Percentiles rank a stretch among this genome's conserved stretches.
Conservation (phyloP, 2,113 vertebrate species). For the Hylia prasina region DNA sequence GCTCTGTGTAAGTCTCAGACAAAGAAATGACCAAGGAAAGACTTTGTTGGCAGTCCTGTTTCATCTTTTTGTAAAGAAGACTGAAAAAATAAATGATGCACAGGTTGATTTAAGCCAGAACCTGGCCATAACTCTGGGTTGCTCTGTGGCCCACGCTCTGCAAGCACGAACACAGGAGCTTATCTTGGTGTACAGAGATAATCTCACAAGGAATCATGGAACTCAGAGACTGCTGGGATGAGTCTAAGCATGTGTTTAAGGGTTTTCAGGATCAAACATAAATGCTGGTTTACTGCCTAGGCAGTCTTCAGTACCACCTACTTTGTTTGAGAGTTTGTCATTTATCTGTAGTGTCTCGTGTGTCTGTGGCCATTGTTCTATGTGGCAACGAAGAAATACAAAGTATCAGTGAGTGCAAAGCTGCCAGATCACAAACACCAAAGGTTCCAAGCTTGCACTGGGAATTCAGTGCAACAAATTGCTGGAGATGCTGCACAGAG, state of each 20-base stretch:
- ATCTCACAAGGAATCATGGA: background rate
- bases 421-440: background rate
- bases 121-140: background rate
- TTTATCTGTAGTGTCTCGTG: background rate
- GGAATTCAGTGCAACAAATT: background rate
- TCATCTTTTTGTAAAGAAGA: background rate
- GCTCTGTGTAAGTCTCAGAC: background rate
- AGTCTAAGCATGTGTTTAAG: background rate
- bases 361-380: background rate
- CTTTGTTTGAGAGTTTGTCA: background rate
- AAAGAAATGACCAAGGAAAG: background rate
- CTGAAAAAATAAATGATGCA: background rate
- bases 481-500: background rate
- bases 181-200: background rate
- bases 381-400: background rate
- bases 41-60: background rate
- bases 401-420: background rate
- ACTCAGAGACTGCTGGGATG: background rate
- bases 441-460: background rate
- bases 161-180: background rate
- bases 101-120: background rate
- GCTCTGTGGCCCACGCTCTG: background rate
- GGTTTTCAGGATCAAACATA: background rate
- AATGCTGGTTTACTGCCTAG: background rate
- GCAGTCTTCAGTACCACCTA: background rate